phyloP scores from a whole-genome alignment of 2,113 vertebrate species.

The Myiozetetes cayanensis region DNA sequence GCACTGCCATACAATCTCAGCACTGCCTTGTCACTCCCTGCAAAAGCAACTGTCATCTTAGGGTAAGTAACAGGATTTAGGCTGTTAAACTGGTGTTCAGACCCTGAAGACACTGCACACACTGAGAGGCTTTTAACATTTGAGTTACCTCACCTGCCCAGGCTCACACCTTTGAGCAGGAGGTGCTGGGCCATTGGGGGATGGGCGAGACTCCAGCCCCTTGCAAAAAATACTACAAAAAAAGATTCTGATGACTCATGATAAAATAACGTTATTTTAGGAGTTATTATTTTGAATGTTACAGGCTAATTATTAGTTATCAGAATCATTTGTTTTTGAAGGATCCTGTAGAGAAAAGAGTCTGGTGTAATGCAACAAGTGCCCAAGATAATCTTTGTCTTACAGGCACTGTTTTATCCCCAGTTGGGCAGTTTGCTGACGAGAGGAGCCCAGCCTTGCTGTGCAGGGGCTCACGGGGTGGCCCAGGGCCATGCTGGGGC shows the following conservation, averaged over 20 bases:
- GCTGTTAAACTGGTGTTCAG: neutral
- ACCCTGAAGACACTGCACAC: neutral
- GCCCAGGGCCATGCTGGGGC: fast-evolving
- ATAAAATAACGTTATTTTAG: neutral
- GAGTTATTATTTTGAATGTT: neutral
- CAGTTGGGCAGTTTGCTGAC: fast-evolving
- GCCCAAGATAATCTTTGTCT: neutral
- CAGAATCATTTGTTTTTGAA: neutral
- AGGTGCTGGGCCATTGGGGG: neutral
- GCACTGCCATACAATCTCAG: neutral
- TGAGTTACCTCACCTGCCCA: neutral
- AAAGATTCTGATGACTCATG: neutral
- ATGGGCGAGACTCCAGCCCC: neutral
- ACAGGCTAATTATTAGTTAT: neutral
- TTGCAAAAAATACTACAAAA: neutral
- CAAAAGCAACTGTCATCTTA: neutral
- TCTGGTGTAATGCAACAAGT: neutral
- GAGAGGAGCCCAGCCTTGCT: neutral
- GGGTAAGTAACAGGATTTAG: neutral
- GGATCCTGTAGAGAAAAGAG: neutral
- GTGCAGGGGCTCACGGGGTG: neutral
- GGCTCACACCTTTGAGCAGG: neutral
- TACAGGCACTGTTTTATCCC: neutral
- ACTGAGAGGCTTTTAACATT: fast-evolving
- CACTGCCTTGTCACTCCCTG: neutral